Evolutionary conservation across 2,888 invertebrate genomes (phyloP).

Genomic region (Tetrapedia diversipes): DNA sequence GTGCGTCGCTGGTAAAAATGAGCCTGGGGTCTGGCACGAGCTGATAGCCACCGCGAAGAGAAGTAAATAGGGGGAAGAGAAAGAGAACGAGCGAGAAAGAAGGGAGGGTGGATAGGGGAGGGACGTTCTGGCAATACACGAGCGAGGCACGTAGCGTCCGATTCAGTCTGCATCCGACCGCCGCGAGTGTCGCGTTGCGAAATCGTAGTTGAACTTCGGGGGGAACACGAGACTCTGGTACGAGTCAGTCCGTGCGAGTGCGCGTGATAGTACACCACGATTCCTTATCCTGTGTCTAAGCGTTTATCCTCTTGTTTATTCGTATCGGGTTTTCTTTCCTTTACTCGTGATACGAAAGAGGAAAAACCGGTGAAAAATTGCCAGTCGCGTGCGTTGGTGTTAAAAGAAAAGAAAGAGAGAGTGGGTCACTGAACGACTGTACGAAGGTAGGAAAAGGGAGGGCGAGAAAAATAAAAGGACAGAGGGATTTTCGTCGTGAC

Average conservation of each 20-base stretch:
- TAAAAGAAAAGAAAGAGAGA: constrained; percentile 40
- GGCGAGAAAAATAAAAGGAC: constrained; percentile 49
- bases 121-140: constrained; percentile 65
- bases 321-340: constrained; percentile 4
- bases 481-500: constrained; percentile 60
- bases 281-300: constrained; percentile 30
- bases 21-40: constrained; percentile 61
- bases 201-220: constrained; percentile 55
- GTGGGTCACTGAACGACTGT: constrained; percentile 67
- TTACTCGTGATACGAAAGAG: constrained; percentile 2
- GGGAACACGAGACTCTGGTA: constrained; percentile 51
- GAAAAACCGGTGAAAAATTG: constrained; percentile 39
- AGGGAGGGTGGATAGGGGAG: constrained; percentile 52
- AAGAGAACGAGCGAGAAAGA: constrained; percentile 49
- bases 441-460: constrained; percentile 57
- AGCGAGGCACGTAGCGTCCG: constrained; percentile 68
- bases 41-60: constrained; percentile 61
- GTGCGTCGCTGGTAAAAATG: constrained; percentile 54
- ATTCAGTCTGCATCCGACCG: constrained; percentile 78
- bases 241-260: constrained; percentile 36
- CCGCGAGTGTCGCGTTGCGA: constrained; percentile 73
- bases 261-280: constrained; percentile 39
- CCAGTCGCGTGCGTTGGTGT: constrained; percentile 24
- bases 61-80: constrained; percentile 53
- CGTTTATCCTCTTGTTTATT: constrained; percentile 3